Percentiles rank a stretch among this genome's conserved stretches.
These are phyloP conservation scores for Panthera leo DNA, from an alignment of 2,113 vertebrate species.

Conservation along the genomic window DNA sequence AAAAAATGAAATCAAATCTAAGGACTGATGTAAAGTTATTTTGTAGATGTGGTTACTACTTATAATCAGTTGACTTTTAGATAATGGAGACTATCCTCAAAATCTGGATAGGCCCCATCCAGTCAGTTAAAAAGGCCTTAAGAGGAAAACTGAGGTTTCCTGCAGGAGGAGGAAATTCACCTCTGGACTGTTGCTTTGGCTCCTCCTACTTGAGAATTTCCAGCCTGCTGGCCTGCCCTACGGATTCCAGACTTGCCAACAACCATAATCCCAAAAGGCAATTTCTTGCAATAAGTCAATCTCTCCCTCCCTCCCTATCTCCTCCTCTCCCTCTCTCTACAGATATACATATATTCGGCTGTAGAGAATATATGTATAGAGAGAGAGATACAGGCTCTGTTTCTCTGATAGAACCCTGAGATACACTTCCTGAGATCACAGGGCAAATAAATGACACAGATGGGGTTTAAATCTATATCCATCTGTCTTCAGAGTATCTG, in stretches of 20 bases:
- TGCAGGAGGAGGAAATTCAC: not conserved
- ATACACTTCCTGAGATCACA: not conserved
- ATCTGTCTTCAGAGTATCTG: not conserved
- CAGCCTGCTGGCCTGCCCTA: no score
- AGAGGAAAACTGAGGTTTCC: not conserved
- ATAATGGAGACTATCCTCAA: not conserved
- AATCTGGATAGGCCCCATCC: not conserved
- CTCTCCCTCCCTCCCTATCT: not conserved
- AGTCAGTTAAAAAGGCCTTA: not conserved
- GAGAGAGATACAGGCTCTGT: not conserved
- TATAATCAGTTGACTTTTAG: not conserved
- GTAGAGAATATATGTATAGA: no score
- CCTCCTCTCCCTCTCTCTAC: not conserved
- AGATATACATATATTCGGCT: not conserved
- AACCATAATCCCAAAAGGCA: no score
- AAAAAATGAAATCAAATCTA: not conserved
- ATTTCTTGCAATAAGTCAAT: not conserved
- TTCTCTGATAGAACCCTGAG: not conserved
- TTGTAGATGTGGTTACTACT: not conserved
- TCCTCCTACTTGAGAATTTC: not conserved
- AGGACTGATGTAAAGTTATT: not conserved
- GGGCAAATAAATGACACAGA: not conserved
- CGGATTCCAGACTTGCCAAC: no score
- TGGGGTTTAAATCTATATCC: not conserved
- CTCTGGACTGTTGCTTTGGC: not conserved